Base-by-base conservation (phyloP, 2,113 vertebrate genomes). In the Tinamus guttatus region DNA sequence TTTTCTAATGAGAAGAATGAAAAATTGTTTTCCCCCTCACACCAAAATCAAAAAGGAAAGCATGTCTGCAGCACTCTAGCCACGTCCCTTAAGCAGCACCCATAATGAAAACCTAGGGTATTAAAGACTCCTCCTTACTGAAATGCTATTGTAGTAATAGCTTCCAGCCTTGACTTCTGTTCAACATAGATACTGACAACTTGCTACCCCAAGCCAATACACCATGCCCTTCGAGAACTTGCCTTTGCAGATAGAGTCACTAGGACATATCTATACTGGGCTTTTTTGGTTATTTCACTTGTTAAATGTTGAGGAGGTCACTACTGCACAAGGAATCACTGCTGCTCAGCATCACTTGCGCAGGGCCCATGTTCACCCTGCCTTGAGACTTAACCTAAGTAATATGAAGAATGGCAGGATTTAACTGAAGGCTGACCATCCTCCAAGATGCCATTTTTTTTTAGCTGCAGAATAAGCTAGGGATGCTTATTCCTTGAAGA, bases 1-100 rank as follows among this genome's bases (percentile, higher is more conserved):
- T 22, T 75, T 56, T 0, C 0, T 32, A 34, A 78, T 28, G 4
- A 74, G 5, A 1, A 40, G 4, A 59, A 54, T 34, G 59, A 73
- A 80, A 22, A 76, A 54, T 6, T 49, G 49, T 0, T 0, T 59
- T 65, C 54, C 38, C 9, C 1, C 14, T 74, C 40, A 40, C 4
- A 69, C 47, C 3, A 88, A 58, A 74, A 85, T 4, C 4, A 7
- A 74, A 74, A 85, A 78, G 9, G 18, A 67, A 69, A 73, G 69
- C 4, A 0, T 22, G 69, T 40, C 38, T 36, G 15, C 21, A 7
- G 24, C 17, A 56, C 62, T 78, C 62, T 51, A 74, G 75, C 7
- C 38, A 30, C 6, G 9, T 30, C 24, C 36, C 22, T 64, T 74
- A 63, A 34, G 16, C 22, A 71, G 18, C 6, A 11, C 30, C 58